Percentiles rank a stretch among this genome's conserved stretches.
Evolutionary conservation across 2,113 vertebrate species (phyloP).

Genomic region (Sorex fumeus): DNA sequence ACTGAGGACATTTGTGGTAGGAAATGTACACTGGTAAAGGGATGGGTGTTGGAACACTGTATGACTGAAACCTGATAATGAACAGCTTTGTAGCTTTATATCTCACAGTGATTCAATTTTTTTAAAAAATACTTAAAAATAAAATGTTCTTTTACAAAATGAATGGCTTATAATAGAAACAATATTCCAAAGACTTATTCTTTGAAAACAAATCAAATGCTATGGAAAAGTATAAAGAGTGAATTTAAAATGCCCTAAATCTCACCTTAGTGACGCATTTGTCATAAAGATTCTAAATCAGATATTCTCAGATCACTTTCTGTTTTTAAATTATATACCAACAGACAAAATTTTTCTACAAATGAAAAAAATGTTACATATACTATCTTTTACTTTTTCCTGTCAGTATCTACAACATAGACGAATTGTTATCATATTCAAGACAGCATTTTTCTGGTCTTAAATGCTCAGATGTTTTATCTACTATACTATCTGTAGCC

Average conservation of each 20-base stretch:
- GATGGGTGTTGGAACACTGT: too few species aligned
- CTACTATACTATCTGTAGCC: too few species aligned
- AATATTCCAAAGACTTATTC: neutral
- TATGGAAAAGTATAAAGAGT: slow-evolving; percentile 17
- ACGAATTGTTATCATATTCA: too few species aligned
- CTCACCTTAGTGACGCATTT: neutral
- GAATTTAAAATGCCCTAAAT: slow-evolving; percentile 1
- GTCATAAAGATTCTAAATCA: slow-evolving; percentile 27
- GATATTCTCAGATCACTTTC: neutral
- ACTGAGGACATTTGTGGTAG: too few species aligned
- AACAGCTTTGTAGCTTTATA: too few species aligned
- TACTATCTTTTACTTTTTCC: neutral
- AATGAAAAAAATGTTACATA: neutral
- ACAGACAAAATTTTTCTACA: neutral
- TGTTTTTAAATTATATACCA: slow-evolving; percentile 13
- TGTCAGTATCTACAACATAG: neutral
- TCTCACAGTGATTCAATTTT: too few species aligned
- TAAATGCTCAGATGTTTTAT: neutral
- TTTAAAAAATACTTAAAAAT: too few species aligned
- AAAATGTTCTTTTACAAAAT: slow-evolving; percentile 15
- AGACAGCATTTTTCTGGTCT: slow-evolving; percentile 23
- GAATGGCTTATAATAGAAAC: slow-evolving; percentile 17
- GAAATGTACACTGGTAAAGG: too few species aligned
- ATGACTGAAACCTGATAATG: too few species aligned
- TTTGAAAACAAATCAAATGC: slow-evolving; percentile 3